These are phyloP conservation scores for Phylloscopus whistleri DNA, from an alignment of 2,113 vertebrate genomes.

Conservation along the genomic window DNA sequence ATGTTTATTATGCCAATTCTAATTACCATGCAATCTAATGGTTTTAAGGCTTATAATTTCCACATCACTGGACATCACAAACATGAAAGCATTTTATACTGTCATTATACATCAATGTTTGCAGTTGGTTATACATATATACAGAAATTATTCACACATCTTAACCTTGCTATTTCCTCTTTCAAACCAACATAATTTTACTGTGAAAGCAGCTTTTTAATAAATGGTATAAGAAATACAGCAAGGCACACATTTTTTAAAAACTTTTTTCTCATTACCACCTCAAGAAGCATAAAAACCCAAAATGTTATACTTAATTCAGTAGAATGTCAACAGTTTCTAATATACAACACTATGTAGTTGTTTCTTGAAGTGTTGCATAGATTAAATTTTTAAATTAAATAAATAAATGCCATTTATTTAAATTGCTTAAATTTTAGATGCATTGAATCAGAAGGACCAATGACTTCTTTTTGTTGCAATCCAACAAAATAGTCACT, in stretches of 20 bases:
- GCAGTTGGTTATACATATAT: slow-evolving; percentile 88
- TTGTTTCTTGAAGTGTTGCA: slow-evolving; percentile 88
- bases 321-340: slow-evolving; percentile 73
- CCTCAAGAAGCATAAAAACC: slow-evolving; percentile 79
- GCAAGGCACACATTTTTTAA: slow-evolving; percentile 95
- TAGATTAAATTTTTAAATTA: slow-evolving; percentile 78
- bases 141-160: slow-evolving; percentile 87
- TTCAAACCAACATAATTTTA: slow-evolving; percentile 77
- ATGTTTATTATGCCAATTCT: slow-evolving; percentile 89
- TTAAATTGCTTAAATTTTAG: slow-evolving; percentile 60
- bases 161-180: slow-evolving; percentile 81
- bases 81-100: slow-evolving; percentile 87
- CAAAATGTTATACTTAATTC: slow-evolving; percentile 77
- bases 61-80: slow-evolving; percentile 90
- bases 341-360: slow-evolving; percentile 82
- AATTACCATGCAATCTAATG: slow-evolving; percentile 94
- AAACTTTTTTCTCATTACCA: slow-evolving; percentile 76
- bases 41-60: slow-evolving; percentile 89
- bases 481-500: slow-evolving; percentile 62
- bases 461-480: slow-evolving; percentile 60
- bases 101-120: slow-evolving; percentile 86
- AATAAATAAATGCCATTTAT: slow-evolving; percentile 68
- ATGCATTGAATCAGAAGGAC: slow-evolving; percentile 35
- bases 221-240: slow-evolving; percentile 89
- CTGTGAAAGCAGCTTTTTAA: slow-evolving; percentile 84